Conservation (phyloP, 1,140 invertebrate species). For the Ericerus pela region DNA sequence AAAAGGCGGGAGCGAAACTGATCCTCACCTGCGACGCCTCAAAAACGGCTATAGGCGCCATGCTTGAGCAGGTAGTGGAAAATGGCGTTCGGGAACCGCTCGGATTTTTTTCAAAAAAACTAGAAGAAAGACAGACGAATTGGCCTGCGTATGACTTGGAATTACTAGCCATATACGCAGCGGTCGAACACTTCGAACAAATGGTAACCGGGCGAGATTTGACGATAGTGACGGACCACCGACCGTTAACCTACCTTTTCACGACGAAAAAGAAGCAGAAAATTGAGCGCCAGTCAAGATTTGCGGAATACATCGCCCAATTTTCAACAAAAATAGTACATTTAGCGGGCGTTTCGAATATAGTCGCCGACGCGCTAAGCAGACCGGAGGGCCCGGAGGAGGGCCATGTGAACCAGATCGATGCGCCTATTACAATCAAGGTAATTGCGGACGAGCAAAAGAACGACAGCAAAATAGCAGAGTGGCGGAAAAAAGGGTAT, state of each 20-base stretch:
- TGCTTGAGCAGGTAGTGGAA: constrained; percentile 28
- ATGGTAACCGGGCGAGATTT: constrained; percentile 26
- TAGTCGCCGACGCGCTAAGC: neutral
- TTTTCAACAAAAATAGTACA: neutral
- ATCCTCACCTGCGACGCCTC: constrained; percentile 22
- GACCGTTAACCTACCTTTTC: constrained; percentile 25
- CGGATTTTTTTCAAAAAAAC: constrained; percentile 30
- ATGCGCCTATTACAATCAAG: neutral
- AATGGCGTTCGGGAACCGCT: constrained; percentile 26
- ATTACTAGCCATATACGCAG: constrained; percentile 26
- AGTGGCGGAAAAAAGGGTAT: too few species aligned
- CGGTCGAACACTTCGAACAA: constrained; percentile 25
- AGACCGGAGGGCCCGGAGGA: neutral
- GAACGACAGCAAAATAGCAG: neutral
- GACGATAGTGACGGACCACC: constrained; percentile 27
- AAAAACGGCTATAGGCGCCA: constrained; percentile 26
- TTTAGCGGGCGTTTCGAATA: neutral
- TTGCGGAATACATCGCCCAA: constrained; percentile 27
- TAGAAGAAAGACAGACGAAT: constrained; percentile 24
- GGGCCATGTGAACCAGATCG: too few species aligned
- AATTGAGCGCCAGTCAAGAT: constrained; percentile 27
- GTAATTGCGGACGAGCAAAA: neutral
- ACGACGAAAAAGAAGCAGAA: constrained; percentile 20
- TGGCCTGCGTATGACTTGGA: constrained; percentile 30
- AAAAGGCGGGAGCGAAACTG: neutral